phyloP scores from a whole-genome alignment of 2,113 vertebrate species.

The Stegastes partitus region DNA sequence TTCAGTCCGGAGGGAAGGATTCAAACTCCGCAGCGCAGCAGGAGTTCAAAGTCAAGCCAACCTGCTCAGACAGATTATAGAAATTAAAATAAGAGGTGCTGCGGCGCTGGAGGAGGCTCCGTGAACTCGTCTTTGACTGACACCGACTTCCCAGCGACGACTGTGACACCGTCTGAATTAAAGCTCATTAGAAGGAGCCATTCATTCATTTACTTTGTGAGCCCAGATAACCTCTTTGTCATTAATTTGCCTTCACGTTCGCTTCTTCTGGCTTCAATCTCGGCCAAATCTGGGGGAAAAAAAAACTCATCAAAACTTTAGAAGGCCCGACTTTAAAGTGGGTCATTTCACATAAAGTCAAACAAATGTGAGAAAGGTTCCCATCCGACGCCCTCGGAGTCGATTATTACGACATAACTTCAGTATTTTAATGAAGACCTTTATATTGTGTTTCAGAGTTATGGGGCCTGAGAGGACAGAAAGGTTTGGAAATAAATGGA shows the following conservation, averaged over 20 bases:
- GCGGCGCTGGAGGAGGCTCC: slow-evolving; percentile 3
- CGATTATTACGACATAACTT: no score
- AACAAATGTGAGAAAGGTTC: no score
- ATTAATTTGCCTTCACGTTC: neutral
- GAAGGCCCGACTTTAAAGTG: neutral
- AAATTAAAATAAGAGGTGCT: slow-evolving; percentile 41
- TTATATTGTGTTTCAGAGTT: no score
- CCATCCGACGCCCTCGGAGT: no score
- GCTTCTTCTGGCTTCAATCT: neutral
- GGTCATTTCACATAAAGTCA: no score
- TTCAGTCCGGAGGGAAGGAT: slow-evolving; percentile 7
- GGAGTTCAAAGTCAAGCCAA: slow-evolving; percentile 45
- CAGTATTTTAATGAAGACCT: no score
- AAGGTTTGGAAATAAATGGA: no score
- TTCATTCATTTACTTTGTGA: slow-evolving; percentile 7
- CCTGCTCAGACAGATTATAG: slow-evolving; percentile 49
- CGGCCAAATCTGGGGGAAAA: neutral
- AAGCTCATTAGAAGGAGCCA: neutral
- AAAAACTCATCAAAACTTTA: neutral
- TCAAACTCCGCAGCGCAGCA: slow-evolving; percentile 17
- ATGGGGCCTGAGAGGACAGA: no score
- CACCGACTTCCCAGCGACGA: no score
- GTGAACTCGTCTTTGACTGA: slow-evolving; percentile 8
- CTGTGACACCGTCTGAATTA: slow-evolving; percentile 6
- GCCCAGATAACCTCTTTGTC: neutral